These are phyloP conservation scores for Drosophila aff. DNA, from an alignment of 1,140 invertebrate species.

Conservation along the genomic window DNA sequence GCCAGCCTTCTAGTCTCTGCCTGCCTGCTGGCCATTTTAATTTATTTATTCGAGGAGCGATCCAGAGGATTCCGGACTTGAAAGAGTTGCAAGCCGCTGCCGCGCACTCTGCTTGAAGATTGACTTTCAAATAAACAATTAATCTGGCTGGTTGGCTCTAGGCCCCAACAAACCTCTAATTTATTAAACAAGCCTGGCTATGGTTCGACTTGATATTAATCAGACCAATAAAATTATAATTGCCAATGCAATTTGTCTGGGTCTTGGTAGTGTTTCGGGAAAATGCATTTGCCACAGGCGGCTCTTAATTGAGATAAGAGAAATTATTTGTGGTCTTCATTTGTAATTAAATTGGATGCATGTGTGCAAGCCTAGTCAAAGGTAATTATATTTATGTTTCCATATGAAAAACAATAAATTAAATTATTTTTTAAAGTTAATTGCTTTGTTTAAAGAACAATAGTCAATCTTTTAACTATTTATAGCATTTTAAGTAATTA, in stretches of 20 bases:
- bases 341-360: not conserved
- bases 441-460: not conserved
- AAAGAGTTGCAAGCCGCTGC: constrained; percentile 14
- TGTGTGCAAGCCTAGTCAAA: not conserved
- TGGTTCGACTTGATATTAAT: constrained; percentile 26
- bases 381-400: not conserved
- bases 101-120: constrained; percentile 45
- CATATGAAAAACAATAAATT: too few species aligned
- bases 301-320: constrained; percentile 41
- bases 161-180: constrained; percentile 15
- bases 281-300: constrained; percentile 24
- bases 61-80: not conserved
- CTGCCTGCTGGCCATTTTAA: constrained; percentile 61
- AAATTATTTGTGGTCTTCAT: not conserved
- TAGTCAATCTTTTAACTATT: not conserved
- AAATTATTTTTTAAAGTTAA: too few species aligned
- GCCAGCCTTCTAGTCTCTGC: constrained; percentile 29
- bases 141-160: not conserved
- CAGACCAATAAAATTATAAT: constrained; percentile 1
- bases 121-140: constrained; percentile 70
- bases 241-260: constrained; percentile 37
- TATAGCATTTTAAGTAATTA: not conserved
- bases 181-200: constrained; percentile 44
- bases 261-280: not conserved
- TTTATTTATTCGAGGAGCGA: constrained; percentile 60